Evolutionary conservation across 2,113 vertebrate species (phyloP).

Genomic region (Anhinga anhinga): DNA sequence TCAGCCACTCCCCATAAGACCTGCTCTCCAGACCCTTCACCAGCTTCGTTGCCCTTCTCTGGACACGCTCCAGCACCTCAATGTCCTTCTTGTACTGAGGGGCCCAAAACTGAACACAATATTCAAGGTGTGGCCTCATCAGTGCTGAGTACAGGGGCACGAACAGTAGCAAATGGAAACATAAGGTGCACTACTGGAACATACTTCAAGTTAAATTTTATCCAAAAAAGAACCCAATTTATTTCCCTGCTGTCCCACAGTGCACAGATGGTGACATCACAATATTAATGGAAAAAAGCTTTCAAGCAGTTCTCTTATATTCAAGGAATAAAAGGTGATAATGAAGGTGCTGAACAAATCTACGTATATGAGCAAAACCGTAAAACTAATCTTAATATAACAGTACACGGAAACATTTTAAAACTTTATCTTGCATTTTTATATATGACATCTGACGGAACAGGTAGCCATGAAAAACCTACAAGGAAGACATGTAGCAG

Average conservation of each 20-base stretch:
- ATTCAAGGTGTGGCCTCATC: no score
- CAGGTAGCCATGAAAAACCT: not conserved
- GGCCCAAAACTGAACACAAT: no score
- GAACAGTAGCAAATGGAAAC: not conserved
- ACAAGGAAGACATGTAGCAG: not conserved
- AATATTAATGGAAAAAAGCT: not conserved
- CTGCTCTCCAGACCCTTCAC: no score
- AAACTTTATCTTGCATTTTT: not conserved
- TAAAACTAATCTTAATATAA: not conserved
- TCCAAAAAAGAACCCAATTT: not conserved
- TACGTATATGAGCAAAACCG: accelerated
- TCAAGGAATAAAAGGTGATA: not conserved
- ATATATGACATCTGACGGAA: not conserved
- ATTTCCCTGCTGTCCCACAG: not conserved
- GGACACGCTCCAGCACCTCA: no score
- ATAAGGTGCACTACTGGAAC: not conserved
- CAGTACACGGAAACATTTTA: not conserved
- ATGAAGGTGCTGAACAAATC: not conserved
- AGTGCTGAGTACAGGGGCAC: no score
- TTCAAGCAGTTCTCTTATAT: not conserved
- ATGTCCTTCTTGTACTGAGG: no score
- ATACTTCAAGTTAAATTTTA: not conserved
- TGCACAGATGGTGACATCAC: not conserved
- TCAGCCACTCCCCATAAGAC: no score
- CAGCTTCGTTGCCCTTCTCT: no score